Evolutionary conservation across 1,140 invertebrate genomes (phyloP).

Genomic region (Tetragonula clypearis): DNA sequence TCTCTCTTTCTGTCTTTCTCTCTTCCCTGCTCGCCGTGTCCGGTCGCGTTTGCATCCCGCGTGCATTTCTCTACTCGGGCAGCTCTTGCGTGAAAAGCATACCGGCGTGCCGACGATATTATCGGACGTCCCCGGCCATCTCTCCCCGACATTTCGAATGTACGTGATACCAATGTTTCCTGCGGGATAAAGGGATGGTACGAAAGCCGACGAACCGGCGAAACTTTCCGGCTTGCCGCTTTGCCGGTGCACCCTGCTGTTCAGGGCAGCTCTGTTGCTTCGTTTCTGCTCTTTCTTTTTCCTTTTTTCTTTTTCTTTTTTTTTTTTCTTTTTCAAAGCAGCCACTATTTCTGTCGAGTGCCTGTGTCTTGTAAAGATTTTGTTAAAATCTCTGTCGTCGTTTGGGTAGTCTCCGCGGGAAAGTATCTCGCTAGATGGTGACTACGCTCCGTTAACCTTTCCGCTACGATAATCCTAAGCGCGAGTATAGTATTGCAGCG

Average conservation of each 20-base stretch:
- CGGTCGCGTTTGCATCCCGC: conserved; percentile 2
- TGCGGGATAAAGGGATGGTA: conserved; percentile 17
- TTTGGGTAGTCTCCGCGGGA: too few relatives aligned
- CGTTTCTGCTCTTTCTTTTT: too few relatives aligned
- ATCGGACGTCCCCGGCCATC: conserved; percentile 1
- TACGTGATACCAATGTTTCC: conserved; percentile 30
- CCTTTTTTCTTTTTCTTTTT: neutral
- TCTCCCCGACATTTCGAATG: conserved; percentile 1
- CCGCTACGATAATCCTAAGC: too few relatives aligned
- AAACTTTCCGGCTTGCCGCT: conserved; percentile 1
- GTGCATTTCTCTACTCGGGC: neutral
- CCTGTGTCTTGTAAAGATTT: neutral
- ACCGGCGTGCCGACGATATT: neutral
- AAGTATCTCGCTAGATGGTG: too few relatives aligned
- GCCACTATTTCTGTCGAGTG: neutral
- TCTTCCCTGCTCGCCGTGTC: neutral
- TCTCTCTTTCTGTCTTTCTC: neutral
- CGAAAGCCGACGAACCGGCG: neutral
- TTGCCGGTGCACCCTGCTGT: neutral
- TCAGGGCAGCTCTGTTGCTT: too few relatives aligned
- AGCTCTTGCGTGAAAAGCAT: neutral
- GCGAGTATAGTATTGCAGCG: too few relatives aligned
- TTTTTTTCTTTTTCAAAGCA: neutral
- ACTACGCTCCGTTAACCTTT: too few relatives aligned
- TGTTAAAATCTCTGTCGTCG: too few relatives aligned